Evolutionary conservation across 92 coral and sea anemone genomes (phyloP), one percentile per base, ranked within the genome.

Genomic region (Epizoanthus rinbou): DNA sequence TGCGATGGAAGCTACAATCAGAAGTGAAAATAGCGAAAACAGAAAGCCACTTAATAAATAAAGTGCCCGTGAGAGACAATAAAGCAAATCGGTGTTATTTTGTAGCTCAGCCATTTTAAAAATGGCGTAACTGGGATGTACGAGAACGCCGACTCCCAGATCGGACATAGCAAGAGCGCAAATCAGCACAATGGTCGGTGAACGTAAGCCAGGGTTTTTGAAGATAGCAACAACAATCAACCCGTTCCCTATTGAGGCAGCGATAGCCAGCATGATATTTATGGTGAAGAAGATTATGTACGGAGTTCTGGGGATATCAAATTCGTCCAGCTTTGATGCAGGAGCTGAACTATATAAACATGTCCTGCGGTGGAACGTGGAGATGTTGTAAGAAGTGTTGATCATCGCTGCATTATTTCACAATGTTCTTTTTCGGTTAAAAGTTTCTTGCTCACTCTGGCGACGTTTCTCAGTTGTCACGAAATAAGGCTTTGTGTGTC

Each of bases 161-260:
- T 84, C 87, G 21, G 87, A 43, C 35, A 84, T 37, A 4, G 87
- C 87, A 23, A 84, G 81, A 43, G 81, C 73, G 10, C 64, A 57
- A 41, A 84, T 84, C 39, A 84, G 31, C 41, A 74, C 18, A 28
- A 62, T 84, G 81, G 50, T 73, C 56, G 74, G 74, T n/a, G 81
- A 69, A 63, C 67, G 87, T 16, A 84, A 70, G 31, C 24, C 21
- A 10, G 22, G 56, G 80, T 84, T 73, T 23, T 41, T 59, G 19
- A 14, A 23, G 73, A 73, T 73, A 21, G 87, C 87, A 14, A 73
- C 13, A 57, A 84, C 50, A 24, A 73, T 73, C 31, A 70, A 16
- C 0, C 28, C 22, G 64, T 84, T 84, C 10, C 82, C 74, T 23
- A 56, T 74, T 17, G 73, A 58, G 6, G 87, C 66, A n/a, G 75